Conservation (phyloP, 2,888 invertebrate genomes). For the Meandrusa payeni region DNA sequence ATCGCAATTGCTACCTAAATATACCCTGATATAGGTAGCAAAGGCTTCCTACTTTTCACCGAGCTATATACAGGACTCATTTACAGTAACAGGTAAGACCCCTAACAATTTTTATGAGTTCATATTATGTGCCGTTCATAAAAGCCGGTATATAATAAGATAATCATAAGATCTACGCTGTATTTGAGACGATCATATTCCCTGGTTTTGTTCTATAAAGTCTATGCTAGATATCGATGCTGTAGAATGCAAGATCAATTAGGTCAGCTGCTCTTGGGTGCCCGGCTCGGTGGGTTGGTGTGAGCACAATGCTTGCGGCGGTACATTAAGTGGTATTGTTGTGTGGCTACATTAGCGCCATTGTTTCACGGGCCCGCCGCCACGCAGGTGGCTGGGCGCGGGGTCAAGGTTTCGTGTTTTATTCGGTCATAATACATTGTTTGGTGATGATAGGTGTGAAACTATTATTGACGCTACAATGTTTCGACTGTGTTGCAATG, state of each 20-base stretch:
- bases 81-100: no score
- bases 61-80: no score
- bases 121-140: no score
- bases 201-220: conserved; percentile 21
- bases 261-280: conserved; percentile 18
- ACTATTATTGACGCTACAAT: no score
- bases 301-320: conserved; percentile 28
- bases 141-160: no score
- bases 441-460: conserved; percentile 10
- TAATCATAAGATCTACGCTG: no score
- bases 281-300: conserved; percentile 34
- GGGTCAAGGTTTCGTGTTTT: conserved; percentile 18
- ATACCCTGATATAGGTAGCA: no score
- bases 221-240: neutral
- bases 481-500: no score
- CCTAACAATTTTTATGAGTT: no score
- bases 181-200: no score
- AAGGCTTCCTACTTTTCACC: no score
- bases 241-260: conserved; percentile 1
- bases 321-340: conserved; percentile 52
- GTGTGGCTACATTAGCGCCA: conserved; percentile 44
- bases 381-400: conserved; percentile 11
- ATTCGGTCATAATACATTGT: conserved; percentile 15
- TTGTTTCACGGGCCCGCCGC: conserved; percentile 41
- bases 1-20: no score